Percentiles rank a stretch among this genome's conserved stretches.
phyloP scores from a whole-genome alignment of 2,797 vertebrate genomes.

The Sebastes cheni region DNA sequence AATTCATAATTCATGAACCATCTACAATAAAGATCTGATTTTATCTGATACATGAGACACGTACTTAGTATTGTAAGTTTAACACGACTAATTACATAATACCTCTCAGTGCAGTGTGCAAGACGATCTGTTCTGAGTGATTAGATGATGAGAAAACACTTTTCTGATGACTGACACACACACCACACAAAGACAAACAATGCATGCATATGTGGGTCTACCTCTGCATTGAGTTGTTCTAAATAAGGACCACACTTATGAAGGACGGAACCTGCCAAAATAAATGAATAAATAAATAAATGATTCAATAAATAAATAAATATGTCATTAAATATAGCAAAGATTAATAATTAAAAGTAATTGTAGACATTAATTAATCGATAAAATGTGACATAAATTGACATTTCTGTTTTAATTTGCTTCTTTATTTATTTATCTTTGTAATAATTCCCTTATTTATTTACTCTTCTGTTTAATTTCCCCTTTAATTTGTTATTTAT shows the following conservation, averaged over 20 bases:
- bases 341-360: no score
- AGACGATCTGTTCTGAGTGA: not conserved
- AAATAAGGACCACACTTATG: not conserved
- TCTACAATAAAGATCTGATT: not conserved
- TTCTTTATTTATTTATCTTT: no score
- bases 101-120: not conserved
- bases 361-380: no score
- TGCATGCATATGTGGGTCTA: not conserved
- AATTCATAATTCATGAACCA: not conserved
- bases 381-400: no score
- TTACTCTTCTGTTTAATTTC: no score
- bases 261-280: no score
- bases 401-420: no score
- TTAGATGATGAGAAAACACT: not conserved
- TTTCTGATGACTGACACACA: not conserved
- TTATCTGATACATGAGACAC: not conserved
- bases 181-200: not conserved
- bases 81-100: not conserved
- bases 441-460: no score
- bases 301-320: no score
- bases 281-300: no score
- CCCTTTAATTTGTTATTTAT: no score
- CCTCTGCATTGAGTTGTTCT: not conserved
- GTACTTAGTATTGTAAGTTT: not conserved
- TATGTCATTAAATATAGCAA: no score